A percentile compares a stretch with the other conserved stretches of the same genome.
Evolutionary conservation across 2,113 vertebrate species (phyloP).

Genomic region (Numida meleagris): DNA sequence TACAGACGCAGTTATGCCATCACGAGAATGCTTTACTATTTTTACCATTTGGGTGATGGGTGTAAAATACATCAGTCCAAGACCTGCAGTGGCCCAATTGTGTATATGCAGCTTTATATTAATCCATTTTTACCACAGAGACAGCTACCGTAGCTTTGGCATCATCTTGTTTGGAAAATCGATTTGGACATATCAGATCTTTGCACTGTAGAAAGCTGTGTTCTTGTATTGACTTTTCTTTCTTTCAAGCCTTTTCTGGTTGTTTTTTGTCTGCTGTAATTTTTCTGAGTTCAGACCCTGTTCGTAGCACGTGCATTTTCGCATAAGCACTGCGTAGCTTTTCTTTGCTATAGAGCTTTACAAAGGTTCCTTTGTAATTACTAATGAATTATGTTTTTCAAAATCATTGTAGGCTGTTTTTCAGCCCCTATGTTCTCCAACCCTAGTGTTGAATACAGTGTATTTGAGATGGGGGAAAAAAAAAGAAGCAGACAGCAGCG

Average conservation of each 20-base stretch:
- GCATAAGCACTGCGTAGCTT: neutral
- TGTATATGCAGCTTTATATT: neutral
- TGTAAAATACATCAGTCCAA: conserved; percentile 10
- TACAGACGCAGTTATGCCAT: neutral
- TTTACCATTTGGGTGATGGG: neutral
- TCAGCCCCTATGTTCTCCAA: neutral
- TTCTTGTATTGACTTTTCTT: neutral
- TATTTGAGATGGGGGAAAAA: neutral
- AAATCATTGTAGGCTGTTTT: neutral
- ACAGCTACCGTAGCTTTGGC: neutral
- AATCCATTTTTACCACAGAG: neutral
- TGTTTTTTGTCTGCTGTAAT: neutral
- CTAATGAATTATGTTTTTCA: conserved; percentile 25
- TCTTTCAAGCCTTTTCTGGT: neutral
- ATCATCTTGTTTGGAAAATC: conserved; percentile 12
- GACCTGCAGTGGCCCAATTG: neutral
- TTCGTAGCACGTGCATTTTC: neutral
- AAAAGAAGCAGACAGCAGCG: neutral
- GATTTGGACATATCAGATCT: conserved; percentile 36
- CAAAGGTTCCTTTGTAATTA: conserved; percentile 38
- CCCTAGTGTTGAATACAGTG: neutral
- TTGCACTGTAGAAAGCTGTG: neutral
- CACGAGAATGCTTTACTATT: neutral
- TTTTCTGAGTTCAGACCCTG: neutral
- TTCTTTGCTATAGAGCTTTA: conserved; percentile 15